These are phyloP conservation scores for Phlogophora meticulosa DNA, from an alignment of 2,888 invertebrate genomes.

Conservation along the genomic window DNA sequence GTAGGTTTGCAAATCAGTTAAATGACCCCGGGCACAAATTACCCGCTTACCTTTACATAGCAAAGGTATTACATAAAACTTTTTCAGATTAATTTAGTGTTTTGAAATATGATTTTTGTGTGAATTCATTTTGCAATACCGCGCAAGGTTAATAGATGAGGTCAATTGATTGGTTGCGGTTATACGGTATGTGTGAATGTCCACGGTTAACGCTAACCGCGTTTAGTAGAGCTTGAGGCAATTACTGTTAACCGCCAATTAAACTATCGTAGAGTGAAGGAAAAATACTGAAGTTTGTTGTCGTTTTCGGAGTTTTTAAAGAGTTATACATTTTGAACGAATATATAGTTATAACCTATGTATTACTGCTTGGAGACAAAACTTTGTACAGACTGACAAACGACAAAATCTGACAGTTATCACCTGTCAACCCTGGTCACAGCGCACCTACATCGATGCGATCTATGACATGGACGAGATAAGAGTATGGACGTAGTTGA, in stretches of 20 bases:
- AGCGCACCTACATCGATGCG: conserved; percentile 45
- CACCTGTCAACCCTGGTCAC: conserved; percentile 28
- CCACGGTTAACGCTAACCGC: conserved; percentile 45
- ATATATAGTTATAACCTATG: too few relatives aligned
- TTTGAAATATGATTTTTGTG: conserved; percentile 64
- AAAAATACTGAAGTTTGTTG: conserved; percentile 14
- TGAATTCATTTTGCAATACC: conserved; percentile 65
- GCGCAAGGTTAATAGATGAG: conserved; percentile 63
- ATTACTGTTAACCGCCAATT: conserved; percentile 47
- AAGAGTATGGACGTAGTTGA: conserved; percentile 42
- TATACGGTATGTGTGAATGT: conserved; percentile 51
- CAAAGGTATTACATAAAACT: conserved; percentile 20
- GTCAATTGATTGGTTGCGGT: conserved; percentile 65
- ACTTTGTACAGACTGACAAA: too few relatives aligned
- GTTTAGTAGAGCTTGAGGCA: conserved; percentile 48
- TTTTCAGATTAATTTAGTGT: conserved; percentile 57
- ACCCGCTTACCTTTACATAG: neutral
- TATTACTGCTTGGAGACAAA: too few relatives aligned
- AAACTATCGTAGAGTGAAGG: neutral
- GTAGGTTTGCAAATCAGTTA: neutral
- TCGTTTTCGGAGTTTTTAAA: neutral
- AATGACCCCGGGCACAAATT: neutral
- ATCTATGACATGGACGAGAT: conserved; percentile 45
- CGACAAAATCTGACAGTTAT: too few relatives aligned
- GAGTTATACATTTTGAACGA: too few relatives aligned